Base-by-base conservation (phyloP, 1,140 invertebrate species). In the Bombus balteatus region DNA sequence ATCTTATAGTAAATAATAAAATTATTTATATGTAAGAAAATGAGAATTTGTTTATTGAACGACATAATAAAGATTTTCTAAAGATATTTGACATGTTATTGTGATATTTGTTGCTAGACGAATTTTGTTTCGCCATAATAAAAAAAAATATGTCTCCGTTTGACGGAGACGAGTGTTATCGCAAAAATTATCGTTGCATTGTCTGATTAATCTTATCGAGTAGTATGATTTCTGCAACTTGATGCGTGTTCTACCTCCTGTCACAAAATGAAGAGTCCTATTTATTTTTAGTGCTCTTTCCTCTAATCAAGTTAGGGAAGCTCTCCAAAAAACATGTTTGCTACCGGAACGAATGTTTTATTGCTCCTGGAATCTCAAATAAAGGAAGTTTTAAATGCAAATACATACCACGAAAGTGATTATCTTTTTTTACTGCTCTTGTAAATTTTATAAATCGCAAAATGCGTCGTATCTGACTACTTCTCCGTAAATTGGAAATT, bases 171-270 rank as follows among this genome's bases (percentile, higher is more conserved):
- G 22, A 15, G 6, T 39, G 37, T 84, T 84, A 84, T 84, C 82
- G 28, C n/a, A 70, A 68, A 66, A 59, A 57, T 76, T 70, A 71
- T 79, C 76, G n/a, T 72, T 80, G 83, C 68, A 84, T 72, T 72
- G 76, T 80, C 43, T 15, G 83, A 72, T 72, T 80, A 84, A 70
- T 79, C 83, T 84, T 84, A 84, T 84, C 83, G 76, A 8, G 13
- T 78, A 47, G n/a, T 47, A 62, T n/a, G n/a, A 79, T 72, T 71
- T 71, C 71, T 71, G 22, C 22, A 41, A 34, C 12, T 18, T 13
- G 39, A 34, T 32, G 43, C 68, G 18, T 8, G 15, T 39, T 25
- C 2, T 39, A 41, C 10, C 34, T 39, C 57, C 32, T 12, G 43
- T 70, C 1, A 15, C 25, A 25, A 74, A 74, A 74, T 25, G 3